Percentiles rank a stretch among this genome's conserved stretches.
Evolutionary conservation across 2,888 invertebrate genomes (phyloP).

Genomic region (Mycalesis mineus): DNA sequence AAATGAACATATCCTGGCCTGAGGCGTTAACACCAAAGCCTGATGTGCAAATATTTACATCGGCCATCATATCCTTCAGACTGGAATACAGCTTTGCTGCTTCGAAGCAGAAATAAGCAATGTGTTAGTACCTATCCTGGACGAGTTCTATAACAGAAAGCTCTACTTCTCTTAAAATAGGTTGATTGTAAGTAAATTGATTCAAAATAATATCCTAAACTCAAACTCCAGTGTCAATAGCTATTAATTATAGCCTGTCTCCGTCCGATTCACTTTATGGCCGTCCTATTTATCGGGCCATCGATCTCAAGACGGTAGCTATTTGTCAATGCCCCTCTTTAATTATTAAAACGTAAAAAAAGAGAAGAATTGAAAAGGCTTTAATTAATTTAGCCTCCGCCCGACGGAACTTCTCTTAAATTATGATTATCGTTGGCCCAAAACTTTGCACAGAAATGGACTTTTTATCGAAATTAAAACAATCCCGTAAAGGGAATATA

Average conservation of each 20-base stretch:
- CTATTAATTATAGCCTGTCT: conserved; percentile 4
- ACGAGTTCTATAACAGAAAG: no score
- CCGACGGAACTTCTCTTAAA: conserved; percentile 55
- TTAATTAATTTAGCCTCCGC: conserved; percentile 66
- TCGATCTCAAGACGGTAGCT: conserved; percentile 69
- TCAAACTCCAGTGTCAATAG: background rate
- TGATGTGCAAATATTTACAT: no score
- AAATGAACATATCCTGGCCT: no score
- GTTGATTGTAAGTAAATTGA: background rate
- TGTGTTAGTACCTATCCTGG: no score
- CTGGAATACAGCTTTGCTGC: no score
- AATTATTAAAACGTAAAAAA: conserved; percentile 70
- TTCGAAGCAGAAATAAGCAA: no score
- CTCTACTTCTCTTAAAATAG: no score
- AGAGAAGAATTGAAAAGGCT: conserved; percentile 58
- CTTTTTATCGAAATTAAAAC: conserved; percentile 31
- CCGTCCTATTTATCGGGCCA: conserved; percentile 54
- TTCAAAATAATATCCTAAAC: background rate
- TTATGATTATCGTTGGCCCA: conserved; percentile 57
- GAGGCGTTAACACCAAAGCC: no score
- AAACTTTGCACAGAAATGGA: conserved; percentile 45
- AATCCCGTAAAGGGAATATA: conserved; percentile 20
- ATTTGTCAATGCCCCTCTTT: conserved; percentile 74
- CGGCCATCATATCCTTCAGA: no score
- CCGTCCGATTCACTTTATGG: conserved; percentile 17